Evolutionary conservation across 37 sponge, comb jelly and placozoan species (phyloP).

Genomic region (Halisarca cf. caerulea): DNA sequence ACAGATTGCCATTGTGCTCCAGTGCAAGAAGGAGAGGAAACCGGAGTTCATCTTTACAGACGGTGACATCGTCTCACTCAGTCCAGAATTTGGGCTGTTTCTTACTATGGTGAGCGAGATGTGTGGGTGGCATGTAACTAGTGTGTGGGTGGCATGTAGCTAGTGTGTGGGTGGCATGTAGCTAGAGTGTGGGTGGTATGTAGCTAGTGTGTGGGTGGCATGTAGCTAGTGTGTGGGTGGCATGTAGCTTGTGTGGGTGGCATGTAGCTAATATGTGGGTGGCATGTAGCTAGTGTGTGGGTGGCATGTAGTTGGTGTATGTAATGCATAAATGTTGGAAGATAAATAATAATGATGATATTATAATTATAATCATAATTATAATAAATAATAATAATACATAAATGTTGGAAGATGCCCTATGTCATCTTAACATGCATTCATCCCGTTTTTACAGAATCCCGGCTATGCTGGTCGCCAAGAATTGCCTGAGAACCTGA

Average conservation of each 20-base stretch:
- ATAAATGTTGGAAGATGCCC: neutral
- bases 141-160: too few relatives aligned
- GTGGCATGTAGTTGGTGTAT: neutral
- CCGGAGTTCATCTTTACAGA: conserved; percentile 95
- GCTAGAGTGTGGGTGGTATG: neutral
- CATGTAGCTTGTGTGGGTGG: neutral
- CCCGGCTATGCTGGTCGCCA: conserved; percentile 99
- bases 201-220: neutral
- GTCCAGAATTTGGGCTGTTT: conserved; percentile 98
- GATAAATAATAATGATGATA: too few relatives aligned
- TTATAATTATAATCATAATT: too few relatives aligned
- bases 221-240: too few relatives aligned
- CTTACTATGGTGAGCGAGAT: conserved; percentile 97
- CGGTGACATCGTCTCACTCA: conserved; percentile 90
- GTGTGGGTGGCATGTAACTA: neutral
- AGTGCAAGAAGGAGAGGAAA: conserved; percentile 97
- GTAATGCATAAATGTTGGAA: neutral
- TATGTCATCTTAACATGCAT: too few relatives aligned
- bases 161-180: too few relatives aligned
- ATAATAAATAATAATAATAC: too few relatives aligned
- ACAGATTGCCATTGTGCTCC: conserved; percentile 95
- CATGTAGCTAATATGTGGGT: neutral
- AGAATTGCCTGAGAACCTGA: conserved; percentile 97
- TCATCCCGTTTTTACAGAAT: conserved; percentile 51
- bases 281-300: too few relatives aligned